Evolutionary conservation across 2,797 vertebrate genomes (phyloP), one percentile per base, ranked within the genome.

Genomic region (Crax fasciolata): DNA sequence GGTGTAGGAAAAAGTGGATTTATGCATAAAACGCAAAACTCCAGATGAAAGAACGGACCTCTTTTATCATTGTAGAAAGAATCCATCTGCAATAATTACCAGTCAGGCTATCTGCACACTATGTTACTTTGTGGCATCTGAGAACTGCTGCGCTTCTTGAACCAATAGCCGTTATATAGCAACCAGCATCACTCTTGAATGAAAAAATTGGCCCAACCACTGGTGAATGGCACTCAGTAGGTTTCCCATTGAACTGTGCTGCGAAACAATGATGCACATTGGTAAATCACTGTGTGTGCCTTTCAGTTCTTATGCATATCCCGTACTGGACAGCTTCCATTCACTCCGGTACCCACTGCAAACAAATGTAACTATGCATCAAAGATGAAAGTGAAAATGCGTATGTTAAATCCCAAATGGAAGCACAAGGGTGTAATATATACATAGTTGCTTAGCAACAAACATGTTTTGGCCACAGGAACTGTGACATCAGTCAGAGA

Each of bases 381-480:
- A 93, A 90, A 96, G 95, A 97, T 97, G 94, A 96, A 97, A 97
- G 96, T 96, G 87, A 93, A 97, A 97, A 97, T 95, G 95, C 95
- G 94, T 97, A 96, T 92, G 95, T 95, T 96, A 96, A 97, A 96
- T 96, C 94, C 95, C 96, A 93, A 94, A 96, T 97, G 94, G 96
- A 93, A 95, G 90, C 84, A 94, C 89, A 95, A 82, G 87, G 95
- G 89, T 90, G 92, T 96, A 94, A 96, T 97, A 97, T 96, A 97
- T 96, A 97, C 96, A 96, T 96, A 96, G 97, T 97, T 97, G 96
- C 97, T 97, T 97, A 97, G 97, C 96, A 97, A 97, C 97, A 97
- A 96, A 96, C 95, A 94, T 97, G 94, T 96, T 96, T 95, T 95
- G 95, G 97, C 94, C 93, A 94, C 82, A 89, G 93, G 84, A 97